These are phyloP conservation scores for Eudemis profundana DNA, from an alignment of 2,888 invertebrate genomes.

Conservation along the genomic window DNA sequence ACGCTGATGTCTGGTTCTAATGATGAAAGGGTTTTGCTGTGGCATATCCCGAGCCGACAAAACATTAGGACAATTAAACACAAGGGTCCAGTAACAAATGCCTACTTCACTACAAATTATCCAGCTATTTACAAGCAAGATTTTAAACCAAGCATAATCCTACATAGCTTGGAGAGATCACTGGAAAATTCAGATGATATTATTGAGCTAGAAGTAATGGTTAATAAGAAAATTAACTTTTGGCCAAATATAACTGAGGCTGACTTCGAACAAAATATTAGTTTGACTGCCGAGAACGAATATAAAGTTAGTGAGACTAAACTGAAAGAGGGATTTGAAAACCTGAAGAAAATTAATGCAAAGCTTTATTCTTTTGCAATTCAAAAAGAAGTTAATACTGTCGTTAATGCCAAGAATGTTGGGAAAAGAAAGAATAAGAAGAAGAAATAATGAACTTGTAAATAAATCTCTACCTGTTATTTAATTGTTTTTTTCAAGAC, in stretches of 20 bases:
- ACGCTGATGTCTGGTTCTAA: slow-evolving; percentile 91
- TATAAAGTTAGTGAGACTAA: slow-evolving; percentile 62
- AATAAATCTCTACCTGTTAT: slow-evolving; percentile 25
- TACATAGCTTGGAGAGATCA: slow-evolving; percentile 87
- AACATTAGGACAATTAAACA: slow-evolving; percentile 88
- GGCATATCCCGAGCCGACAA: slow-evolving; percentile 92
- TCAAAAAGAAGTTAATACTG: slow-evolving; percentile 71
- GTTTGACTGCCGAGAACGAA: slow-evolving; percentile 47
- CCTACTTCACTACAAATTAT: slow-evolving; percentile 86
- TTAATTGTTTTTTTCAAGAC: slow-evolving; percentile 6
- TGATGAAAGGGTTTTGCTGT: slow-evolving; percentile 90
- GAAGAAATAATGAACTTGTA: slow-evolving; percentile 45
- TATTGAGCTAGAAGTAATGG: slow-evolving; percentile 74
- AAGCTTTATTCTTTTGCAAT: slow-evolving; percentile 85
- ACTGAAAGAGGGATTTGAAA: slow-evolving; percentile 80
- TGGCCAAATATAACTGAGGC: slow-evolving; percentile 67
- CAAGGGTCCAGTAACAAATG: slow-evolving; percentile 91
- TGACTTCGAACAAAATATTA: slow-evolving; percentile 15
- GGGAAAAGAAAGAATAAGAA: slow-evolving; percentile 61
- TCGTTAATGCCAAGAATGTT: slow-evolving; percentile 53
- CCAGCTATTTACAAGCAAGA: slow-evolving; percentile 86
- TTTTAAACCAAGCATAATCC: slow-evolving; percentile 83
- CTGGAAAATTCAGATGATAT: slow-evolving; percentile 81
- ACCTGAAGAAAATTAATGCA: slow-evolving; percentile 84
- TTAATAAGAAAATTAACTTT: slow-evolving; percentile 70